Percentiles rank a stretch among this genome's conserved stretches.
These are phyloP conservation scores for Rana temporaria DNA, from an alignment of 2,113 vertebrate genomes.

Conservation along the genomic window DNA sequence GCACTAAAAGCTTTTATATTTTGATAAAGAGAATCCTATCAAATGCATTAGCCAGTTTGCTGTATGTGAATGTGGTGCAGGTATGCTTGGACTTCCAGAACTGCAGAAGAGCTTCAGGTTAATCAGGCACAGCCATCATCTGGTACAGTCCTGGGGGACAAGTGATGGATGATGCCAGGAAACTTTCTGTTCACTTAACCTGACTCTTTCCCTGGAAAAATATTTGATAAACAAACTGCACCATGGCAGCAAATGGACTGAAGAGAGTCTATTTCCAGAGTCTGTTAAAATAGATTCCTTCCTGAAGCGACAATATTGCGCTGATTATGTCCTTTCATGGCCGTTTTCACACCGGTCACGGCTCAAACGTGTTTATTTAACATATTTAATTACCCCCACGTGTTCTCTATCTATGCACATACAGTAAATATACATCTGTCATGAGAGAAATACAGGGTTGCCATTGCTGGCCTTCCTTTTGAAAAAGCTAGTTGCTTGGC, in stretches of 20 bases:
- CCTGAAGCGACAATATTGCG: neutral
- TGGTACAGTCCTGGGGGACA: neutral
- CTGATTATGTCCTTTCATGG: neutral
- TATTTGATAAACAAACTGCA: conserved; percentile 33
- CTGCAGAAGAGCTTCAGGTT: neutral
- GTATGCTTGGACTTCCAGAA: neutral
- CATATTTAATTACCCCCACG: too few relatives aligned
- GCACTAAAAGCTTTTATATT: too few relatives aligned
- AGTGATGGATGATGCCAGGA: neutral
- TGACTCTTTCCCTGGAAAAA: conserved; percentile 21
- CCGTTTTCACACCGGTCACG: neutral
- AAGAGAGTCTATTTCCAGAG: neutral
- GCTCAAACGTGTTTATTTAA: neutral
- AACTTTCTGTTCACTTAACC: neutral
- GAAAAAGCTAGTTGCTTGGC: too few relatives aligned
- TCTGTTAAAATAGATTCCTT: conserved; percentile 25
- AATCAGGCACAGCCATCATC: too few relatives aligned
- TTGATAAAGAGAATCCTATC: too few relatives aligned
- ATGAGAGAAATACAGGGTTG: too few relatives aligned
- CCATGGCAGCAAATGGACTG: conserved; percentile 41
- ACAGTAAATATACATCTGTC: too few relatives aligned
- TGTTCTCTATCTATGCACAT: too few relatives aligned
- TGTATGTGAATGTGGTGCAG: too few relatives aligned
- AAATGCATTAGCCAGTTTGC: too few relatives aligned
- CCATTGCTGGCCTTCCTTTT: too few relatives aligned